Base-by-base conservation (phyloP, 2,113 vertebrate species). In the Entomyzon cyanotis region DNA sequence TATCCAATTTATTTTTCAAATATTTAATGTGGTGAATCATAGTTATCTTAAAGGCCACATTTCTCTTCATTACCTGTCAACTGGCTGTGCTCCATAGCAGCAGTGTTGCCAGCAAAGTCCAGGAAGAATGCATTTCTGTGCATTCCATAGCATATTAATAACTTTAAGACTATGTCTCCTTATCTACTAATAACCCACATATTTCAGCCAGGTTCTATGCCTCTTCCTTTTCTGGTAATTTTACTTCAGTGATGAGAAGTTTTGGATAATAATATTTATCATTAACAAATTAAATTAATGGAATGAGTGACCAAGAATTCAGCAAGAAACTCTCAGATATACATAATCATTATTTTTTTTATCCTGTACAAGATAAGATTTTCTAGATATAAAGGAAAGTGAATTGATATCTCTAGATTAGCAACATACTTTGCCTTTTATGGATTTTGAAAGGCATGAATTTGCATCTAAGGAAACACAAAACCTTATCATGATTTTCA, bases 1-100 rank as follows among this genome's bases (percentile, higher is more conserved):
- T 62, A 69, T 42, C 42, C 42, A 76, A 82, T 90, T 88, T 90
- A 64, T 77, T 94, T 90, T 93, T 95, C 50, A 83, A 65, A 59
- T 33, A 83, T 39, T 86, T 11, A 1, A 4, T 69, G 17, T 56
- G 15, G 33, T 80, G 63, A 82, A 53, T 76, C n/a, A n/a, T 8
- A 71, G 53, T 79, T 95, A 69, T 93, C 75, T 93, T 76, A 76
- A 92, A 76, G 46, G 64, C 25, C 69, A 87, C 35, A 75, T 91
- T 95, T 93, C 65, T 82, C 84, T 79, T 84, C 74, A 64, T 71
- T 89, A 76, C 18, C 22, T 82, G 46, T 87, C 60, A 91, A 15
- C 27, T 49, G n/a, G 30, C 22, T 89, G 64, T 70, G 31, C n/a
- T 83, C 27, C 62, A 11, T 16, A 60, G 58, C 37, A 94, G 41